Conservation (phyloP, 2,888 invertebrate genomes). For the Cylindroiulus punctatus region DNA sequence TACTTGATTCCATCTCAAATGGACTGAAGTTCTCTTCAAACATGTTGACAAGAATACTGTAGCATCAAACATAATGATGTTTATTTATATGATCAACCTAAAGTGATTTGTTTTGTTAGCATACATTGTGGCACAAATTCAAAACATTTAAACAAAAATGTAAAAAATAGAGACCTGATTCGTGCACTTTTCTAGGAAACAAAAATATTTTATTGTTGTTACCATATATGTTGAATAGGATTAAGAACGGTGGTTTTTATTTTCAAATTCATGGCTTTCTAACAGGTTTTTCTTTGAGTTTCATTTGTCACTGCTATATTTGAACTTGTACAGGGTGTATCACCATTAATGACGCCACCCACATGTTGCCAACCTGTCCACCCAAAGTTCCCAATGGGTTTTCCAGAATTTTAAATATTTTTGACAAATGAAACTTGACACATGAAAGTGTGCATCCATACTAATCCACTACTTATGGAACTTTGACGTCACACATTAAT, state of each 20-base stretch:
- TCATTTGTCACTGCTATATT: neutral
- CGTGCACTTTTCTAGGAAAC: neutral
- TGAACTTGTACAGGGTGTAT: constrained; percentile 3
- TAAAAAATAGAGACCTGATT: neutral
- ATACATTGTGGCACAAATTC: neutral
- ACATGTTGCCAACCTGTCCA: neutral
- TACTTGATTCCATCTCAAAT: too few species aligned
- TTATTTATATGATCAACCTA: neutral
- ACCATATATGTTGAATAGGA: neutral
- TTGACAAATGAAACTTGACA: neutral
- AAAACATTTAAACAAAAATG: neutral
- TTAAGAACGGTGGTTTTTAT: neutral
- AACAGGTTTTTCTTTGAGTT: neutral
- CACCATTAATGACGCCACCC: neutral
- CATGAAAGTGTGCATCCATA: neutral
- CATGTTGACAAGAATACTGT: neutral
- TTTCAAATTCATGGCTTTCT: neutral
- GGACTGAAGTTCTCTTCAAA: neutral
- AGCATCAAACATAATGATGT: neutral
- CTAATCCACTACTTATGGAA: neutral
- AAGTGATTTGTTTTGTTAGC: neutral
- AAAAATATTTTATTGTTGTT: neutral
- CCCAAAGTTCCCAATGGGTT: neutral
- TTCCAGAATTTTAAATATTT: neutral
- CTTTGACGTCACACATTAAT: too few species aligned